phyloP scores from a whole-genome alignment of 2,797 vertebrate species.

The Spatula clypeata region DNA sequence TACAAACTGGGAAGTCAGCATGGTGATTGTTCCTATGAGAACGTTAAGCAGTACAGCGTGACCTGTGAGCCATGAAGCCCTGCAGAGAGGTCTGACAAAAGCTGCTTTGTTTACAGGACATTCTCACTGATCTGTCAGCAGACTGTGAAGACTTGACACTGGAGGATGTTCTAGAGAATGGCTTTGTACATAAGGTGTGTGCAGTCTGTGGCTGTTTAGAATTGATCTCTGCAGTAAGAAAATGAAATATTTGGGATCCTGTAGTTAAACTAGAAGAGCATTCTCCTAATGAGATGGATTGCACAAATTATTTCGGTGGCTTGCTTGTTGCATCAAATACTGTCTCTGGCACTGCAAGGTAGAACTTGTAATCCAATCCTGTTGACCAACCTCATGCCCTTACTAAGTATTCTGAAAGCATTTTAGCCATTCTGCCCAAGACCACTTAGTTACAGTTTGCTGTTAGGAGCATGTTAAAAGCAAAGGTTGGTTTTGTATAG shows the following conservation, averaged over 20 bases:
- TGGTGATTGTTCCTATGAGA: background rate
- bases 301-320: background rate
- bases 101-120: constrained; percentile 85
- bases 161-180: constrained; percentile 90
- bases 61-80: fast-evolving
- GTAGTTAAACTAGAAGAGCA: background rate
- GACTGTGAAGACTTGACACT: constrained; percentile 92
- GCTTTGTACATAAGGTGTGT: constrained; percentile 94
- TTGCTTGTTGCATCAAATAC: background rate
- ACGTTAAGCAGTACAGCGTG: fast-evolving
- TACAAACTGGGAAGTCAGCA: background rate
- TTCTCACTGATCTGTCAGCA: constrained; percentile 94
- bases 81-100: background rate
- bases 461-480: background rate
- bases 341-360: background rate
- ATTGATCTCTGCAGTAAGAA: background rate
- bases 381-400: background rate
- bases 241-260: background rate
- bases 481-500: background rate
- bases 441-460: background rate
- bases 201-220: background rate
- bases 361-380: background rate
- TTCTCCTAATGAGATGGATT: background rate
- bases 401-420: background rate
- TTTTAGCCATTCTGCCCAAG: background rate